phyloP scores from a whole-genome alignment of 2,113 vertebrate species.

The Sinocyclocheilus anophthalmus region DNA sequence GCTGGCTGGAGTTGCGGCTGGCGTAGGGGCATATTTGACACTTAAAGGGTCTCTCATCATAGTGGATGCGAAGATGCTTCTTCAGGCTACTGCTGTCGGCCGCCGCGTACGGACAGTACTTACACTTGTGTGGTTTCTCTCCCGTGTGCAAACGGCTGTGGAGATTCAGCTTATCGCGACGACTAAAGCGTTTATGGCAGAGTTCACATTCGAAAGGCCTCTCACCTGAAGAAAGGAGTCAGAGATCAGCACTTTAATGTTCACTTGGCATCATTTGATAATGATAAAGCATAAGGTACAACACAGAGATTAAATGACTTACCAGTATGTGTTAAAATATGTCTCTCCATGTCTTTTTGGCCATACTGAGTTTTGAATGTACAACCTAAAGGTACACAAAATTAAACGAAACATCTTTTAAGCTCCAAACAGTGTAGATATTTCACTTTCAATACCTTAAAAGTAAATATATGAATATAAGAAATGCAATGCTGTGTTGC shows the following conservation, averaged over 20 bases:
- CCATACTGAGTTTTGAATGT: conserved; percentile 97
- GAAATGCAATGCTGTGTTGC: not conserved
- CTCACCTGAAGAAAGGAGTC: conserved; percentile 79
- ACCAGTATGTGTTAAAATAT: conserved; percentile 74
- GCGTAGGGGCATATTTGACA: conserved; percentile 97
- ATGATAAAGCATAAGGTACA: not conserved
- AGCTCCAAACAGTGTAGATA: not conserved
- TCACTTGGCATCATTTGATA: not conserved
- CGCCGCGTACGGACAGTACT: conserved; percentile 88
- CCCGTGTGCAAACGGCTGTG: conserved; percentile 93
- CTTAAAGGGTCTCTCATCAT: conserved; percentile 92
- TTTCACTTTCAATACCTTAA: not conserved
- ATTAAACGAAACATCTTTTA: not conserved
- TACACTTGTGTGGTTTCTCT: conserved; percentile 95
- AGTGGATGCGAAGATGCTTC: conserved; percentile 95
- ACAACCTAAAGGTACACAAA: conserved; percentile 81
- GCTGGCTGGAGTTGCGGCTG: conserved; percentile 96
- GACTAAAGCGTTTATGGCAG: conserved; percentile 92
- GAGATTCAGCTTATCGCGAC: conserved; percentile 94
- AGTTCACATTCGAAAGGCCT: conserved; percentile 94
- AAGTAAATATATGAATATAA: no score
- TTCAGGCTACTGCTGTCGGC: conserved; percentile 97
- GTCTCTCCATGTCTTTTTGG: conserved; percentile 97
- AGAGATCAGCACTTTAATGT: not conserved
- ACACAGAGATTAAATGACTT: fast-evolving